Conservation (phyloP, 2,888 invertebrate genomes). For the Dryococelus australis region DNA sequence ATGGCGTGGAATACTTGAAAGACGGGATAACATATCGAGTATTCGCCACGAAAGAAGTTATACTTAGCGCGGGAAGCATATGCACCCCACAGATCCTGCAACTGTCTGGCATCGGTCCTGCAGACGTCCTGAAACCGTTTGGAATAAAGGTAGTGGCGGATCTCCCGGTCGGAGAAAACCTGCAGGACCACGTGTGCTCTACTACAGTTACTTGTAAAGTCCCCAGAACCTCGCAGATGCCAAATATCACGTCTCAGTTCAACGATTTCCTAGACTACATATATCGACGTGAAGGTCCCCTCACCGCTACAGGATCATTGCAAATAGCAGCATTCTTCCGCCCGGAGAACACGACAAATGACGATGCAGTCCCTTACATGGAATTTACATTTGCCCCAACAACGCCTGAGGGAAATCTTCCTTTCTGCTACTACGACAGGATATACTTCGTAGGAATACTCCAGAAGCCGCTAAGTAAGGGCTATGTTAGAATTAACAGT, state of each 20-base stretch:
- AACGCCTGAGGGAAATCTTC: neutral
- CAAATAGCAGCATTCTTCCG: neutral
- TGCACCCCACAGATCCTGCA: slow-evolving; percentile 72
- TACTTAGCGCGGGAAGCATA: slow-evolving; percentile 42
- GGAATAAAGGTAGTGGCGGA: slow-evolving; percentile 83
- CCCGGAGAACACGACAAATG: neutral
- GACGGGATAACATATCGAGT: slow-evolving; percentile 70
- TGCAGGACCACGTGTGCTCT: slow-evolving; percentile 63
- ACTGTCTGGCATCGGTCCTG: slow-evolving; percentile 88
- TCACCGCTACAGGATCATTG: neutral
- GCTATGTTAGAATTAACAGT: neutral
- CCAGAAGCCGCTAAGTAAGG: neutral
- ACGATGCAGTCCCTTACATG: neutral
- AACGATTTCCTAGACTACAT: neutral
- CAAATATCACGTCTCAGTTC: neutral
- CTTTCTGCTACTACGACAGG: slow-evolving; percentile 4
- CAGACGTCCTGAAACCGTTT: slow-evolving; percentile 73
- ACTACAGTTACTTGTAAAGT: neutral
- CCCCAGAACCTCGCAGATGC: neutral
- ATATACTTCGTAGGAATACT: neutral
- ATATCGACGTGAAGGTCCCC: neutral
- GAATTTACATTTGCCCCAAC: neutral
- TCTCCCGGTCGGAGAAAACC: slow-evolving; percentile 81
- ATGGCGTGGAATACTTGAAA: slow-evolving; percentile 82
- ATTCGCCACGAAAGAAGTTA: slow-evolving; percentile 59